Evolutionary conservation across 1,140 invertebrate genomes (phyloP).

Genomic region (Acyrthosiphon pisum): DNA sequence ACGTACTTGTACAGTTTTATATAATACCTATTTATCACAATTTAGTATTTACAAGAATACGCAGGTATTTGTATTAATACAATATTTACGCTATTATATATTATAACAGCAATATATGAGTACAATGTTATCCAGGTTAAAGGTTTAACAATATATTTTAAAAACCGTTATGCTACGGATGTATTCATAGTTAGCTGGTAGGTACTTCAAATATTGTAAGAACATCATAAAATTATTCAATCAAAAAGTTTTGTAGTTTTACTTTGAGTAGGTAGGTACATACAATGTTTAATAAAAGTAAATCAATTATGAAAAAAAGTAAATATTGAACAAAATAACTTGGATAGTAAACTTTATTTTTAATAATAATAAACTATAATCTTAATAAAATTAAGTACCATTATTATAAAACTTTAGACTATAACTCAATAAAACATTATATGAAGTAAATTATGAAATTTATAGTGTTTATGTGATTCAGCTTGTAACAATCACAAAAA

Average conservation of each 20-base stretch:
- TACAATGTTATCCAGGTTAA: background rate
- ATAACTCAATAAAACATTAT: background rate
- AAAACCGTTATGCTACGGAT: background rate
- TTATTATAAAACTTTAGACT: background rate
- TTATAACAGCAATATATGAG: background rate
- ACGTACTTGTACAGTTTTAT: background rate
- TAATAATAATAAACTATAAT: conserved; percentile 4
- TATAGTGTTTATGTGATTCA: background rate
- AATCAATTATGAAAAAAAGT: conserved; percentile 16
- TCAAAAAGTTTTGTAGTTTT: conserved; percentile 7
- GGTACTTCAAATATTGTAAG: background rate
- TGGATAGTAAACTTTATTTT: conserved; percentile 1
- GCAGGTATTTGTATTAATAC: background rate
- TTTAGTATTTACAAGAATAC: too few relatives aligned
- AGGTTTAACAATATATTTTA: background rate
- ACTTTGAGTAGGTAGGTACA: background rate
- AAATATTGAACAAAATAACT: conserved; percentile 14
- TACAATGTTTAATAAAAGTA: conserved; percentile 1
- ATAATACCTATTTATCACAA: background rate
- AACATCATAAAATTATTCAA: conserved; percentile 1
- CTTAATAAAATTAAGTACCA: background rate
- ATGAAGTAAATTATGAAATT: background rate
- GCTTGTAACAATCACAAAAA: background rate
- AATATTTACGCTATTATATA: background rate
- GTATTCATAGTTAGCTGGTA: background rate